Base-by-base conservation (phyloP, 2,113 vertebrate species). In the Indicator maculatus region DNA sequence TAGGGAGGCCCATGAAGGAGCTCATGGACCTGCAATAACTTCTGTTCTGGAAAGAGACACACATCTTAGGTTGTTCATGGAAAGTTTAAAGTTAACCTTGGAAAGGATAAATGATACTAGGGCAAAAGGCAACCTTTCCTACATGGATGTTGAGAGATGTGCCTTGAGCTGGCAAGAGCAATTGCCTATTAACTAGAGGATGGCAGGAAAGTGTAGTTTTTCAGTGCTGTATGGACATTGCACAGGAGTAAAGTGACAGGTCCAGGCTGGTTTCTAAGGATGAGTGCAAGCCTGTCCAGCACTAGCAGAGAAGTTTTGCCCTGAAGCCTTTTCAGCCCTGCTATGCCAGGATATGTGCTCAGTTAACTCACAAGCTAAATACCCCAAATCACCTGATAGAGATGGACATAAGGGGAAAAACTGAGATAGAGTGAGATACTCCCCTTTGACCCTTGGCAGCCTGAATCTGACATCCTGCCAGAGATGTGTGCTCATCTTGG, bases 141-240 rank as follows among this genome's bases (percentile, higher is more conserved):
- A 55, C 44, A 10, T 8, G 2, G 0, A 0, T 6, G 2, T 2
- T 31, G 60, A 89, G 58, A 70, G 15, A 17, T 6, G 3, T 21
- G 55, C 60, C 83, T 75, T 41, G 30, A 73, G 63, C 31, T 55
- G 58, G 44, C 55, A 24, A 7, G 0, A 39, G 47, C n/a, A 73
- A 39, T 38, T 73, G 7, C 9, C 45, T 11, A 53, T 3, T 52
- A 69, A 28, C 28, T 16, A 7, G 14, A 72, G 65, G 23, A 24
- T 27, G 53, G 33, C n/a, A 65, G 28, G 19, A 24, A n/a, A 33
- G 16, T 17, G 11, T 12, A 8, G 2, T 7, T 30, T 58, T 64
- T 17, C 21, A 10, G 17, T 59, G 36, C 41, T 64, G 0, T 20
- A 5, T 23, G 36, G 36, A 15, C 0, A 0, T 8, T 28, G 55